These are phyloP conservation scores for Albula glossodonta DNA, from an alignment of 2,113 vertebrate genomes.

Conservation along the genomic window DNA sequence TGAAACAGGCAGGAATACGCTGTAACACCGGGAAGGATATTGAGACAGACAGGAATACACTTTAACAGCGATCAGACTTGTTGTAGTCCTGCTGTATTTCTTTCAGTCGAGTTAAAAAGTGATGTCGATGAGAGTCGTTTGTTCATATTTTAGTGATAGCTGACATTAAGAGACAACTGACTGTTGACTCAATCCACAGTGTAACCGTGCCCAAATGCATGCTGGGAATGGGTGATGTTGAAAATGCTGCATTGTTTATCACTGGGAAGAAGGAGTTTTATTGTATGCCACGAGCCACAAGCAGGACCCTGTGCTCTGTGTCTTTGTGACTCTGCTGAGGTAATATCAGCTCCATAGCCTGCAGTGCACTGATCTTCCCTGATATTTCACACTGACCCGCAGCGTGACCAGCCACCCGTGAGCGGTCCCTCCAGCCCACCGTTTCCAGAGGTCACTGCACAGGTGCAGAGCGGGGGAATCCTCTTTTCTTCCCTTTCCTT, in stretches of 20 bases:
- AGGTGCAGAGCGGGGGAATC: not conserved
- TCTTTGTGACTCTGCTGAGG: not conserved
- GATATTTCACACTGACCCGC: not conserved
- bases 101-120: too few species aligned
- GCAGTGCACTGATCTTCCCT: not conserved
- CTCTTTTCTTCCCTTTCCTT: not conserved
- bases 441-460: not conserved
- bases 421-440: not conserved
- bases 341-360: not conserved
- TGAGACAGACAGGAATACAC: too few species aligned
- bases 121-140: too few species aligned
- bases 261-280: not conserved
- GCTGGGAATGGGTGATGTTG: not conserved
- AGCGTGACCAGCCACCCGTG: not conserved
- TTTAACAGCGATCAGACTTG: too few species aligned
- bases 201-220: not conserved
- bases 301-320: not conserved
- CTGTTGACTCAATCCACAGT: not conserved
- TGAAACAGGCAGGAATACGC: too few species aligned
- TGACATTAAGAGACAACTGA: not conserved
- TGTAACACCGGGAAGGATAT: too few species aligned
- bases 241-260: not conserved
- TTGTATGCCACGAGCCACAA: not conserved
- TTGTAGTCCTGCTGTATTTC: too few species aligned
- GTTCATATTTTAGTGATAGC: too few species aligned